phyloP scores from a whole-genome alignment of 2,888 invertebrate genomes.

The Frankliniella intonsa region DNA sequence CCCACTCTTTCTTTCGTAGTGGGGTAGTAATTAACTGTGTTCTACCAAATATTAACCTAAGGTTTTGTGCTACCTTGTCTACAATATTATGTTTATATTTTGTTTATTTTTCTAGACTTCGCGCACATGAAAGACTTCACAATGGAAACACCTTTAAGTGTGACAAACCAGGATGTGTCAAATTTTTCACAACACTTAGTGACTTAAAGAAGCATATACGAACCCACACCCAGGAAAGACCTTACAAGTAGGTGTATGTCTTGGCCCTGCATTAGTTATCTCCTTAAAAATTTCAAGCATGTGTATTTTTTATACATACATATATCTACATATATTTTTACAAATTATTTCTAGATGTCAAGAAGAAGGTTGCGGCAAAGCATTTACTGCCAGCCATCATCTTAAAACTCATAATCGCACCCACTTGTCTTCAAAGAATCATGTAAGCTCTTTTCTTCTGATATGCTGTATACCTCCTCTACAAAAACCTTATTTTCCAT shows the following conservation, averaged over 20 bases:
- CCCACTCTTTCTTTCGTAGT: constrained; percentile 23
- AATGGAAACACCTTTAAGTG: constrained; percentile 95
- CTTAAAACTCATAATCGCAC: constrained; percentile 84
- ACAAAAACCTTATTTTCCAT: constrained; percentile 29
- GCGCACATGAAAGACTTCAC: constrained; percentile 87
- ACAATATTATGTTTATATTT: constrained; percentile 29
- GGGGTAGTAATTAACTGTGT: constrained; percentile 27
- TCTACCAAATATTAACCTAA: not conserved
- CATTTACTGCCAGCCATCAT: constrained; percentile 91
- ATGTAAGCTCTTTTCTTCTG: constrained; percentile 61
- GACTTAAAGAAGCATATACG: constrained; percentile 91
- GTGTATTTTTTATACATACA: not conserved
- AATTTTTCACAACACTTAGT: constrained; percentile 89
- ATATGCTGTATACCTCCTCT: constrained; percentile 63
- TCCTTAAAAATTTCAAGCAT: constrained; percentile 24
- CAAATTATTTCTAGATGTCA: constrained; percentile 58
- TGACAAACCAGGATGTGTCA: constrained; percentile 71
- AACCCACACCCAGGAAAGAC: constrained; percentile 87
- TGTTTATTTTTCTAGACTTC: constrained; percentile 53
- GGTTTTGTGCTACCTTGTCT: constrained; percentile 32
- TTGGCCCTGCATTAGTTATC: constrained; percentile 31
- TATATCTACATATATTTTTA: not conserved
- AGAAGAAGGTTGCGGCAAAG: constrained; percentile 80
- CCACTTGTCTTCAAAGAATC: constrained; percentile 77
- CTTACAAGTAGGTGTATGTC: constrained; percentile 75